Evolutionary conservation across 2,797 vertebrate genomes (phyloP), one percentile per base, ranked within the genome.

Genomic region (Cyprinella venusta): DNA sequence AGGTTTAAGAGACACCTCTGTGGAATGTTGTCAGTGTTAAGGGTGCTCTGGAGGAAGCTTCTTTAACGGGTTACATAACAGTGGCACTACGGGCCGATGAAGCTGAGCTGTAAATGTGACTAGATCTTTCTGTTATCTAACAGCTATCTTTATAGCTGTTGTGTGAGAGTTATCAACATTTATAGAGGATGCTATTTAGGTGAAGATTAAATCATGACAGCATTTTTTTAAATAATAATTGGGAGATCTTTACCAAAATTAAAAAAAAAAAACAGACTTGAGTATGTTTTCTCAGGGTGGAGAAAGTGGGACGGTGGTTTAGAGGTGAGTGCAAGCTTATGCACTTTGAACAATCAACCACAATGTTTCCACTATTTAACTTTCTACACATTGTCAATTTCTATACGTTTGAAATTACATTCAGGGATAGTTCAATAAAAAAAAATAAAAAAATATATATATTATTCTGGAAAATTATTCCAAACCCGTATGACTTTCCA

Each of bases 11-110:
- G 40, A 78, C 6, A 1, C 30, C 61, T 26, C 18, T 33, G 42
- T 61, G 61, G 45, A n/a, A n/a, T 72, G 59, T 72, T 81, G 38
- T 52, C 38, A 63, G 19, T 63, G 40, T 16, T 74, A 52, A 38
- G 19, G 50, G 26, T 63, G 40, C 69, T 68, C 72, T 81, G 54
- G 45, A 24, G 75, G 54, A 24, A 38, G 52, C 65, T 21, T 75
- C 40, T 48, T 83, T 79, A 50, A 24, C 6, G 74, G 61, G 59
- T 83, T 54, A 76, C 48, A 68, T 76, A 76, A 82, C 4, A 42
- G 65, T 42, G 48, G 38, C n/a, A 21, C 33, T 54, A 45, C 61
- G 2, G 38, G 15, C 52, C 6, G 71, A 76, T 45, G 19, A 69
- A 59, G 42, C 18, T 0, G 59, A 78, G 54, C 54, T 71, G 45